Evolutionary conservation across 2,113 vertebrate species (phyloP).

Genomic region (Nothocercus nigrocapillus): DNA sequence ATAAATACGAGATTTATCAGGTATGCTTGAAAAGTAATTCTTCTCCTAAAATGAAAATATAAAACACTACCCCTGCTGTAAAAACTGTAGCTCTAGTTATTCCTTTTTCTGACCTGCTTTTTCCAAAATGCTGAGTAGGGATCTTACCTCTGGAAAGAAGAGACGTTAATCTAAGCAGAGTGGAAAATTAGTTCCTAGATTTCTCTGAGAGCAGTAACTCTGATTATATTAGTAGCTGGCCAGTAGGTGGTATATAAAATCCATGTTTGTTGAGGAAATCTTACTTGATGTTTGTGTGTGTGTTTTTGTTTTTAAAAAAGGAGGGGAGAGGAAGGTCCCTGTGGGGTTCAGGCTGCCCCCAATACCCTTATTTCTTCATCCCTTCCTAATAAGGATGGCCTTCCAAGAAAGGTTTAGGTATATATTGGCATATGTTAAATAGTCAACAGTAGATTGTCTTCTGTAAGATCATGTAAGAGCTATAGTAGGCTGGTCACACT

Average conservation of each 20-base stretch:
- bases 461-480: not conserved
- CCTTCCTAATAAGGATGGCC: not conserved
- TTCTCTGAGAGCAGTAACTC: not conserved
- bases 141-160: not conserved
- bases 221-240: not conserved
- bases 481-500: not conserved
- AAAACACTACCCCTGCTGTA: not conserved
- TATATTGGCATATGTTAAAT: not conserved
- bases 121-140: not conserved
- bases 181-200: not conserved
- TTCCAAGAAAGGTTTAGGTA: not conserved
- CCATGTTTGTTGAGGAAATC: not conserved
- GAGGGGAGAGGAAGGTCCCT: not conserved
- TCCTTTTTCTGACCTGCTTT: not conserved
- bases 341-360: not conserved
- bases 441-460: not conserved
- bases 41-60: not conserved
- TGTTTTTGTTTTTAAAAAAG: too few species aligned
- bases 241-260: not conserved
- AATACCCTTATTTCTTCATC: not conserved
- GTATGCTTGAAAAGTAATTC: not conserved
- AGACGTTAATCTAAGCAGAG: not conserved
- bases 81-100: not conserved
- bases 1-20: not conserved
- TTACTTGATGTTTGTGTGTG: not conserved